phyloP scores from a whole-genome alignment of 2,888 invertebrate genomes.

The Caenorhabditis sp. region DNA sequence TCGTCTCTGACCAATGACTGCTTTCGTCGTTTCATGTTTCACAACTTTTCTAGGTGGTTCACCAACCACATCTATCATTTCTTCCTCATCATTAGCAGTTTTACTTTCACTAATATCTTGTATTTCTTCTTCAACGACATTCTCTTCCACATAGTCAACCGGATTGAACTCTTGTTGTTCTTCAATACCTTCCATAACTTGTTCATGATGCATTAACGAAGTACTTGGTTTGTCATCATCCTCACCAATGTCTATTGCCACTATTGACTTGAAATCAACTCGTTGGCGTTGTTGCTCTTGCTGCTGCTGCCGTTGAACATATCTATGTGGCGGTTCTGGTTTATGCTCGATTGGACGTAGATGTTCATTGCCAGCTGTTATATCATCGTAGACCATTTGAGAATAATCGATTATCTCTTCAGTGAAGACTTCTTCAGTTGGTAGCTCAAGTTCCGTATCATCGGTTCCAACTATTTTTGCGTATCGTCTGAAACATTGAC shows the following conservation, averaged over 20 bases:
- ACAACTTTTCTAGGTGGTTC: neutral
- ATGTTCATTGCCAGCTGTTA: neutral
- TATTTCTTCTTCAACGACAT: conserved; percentile 1
- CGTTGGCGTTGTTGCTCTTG: neutral
- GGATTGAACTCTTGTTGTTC: neutral
- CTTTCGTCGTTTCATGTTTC: conserved; percentile 4
- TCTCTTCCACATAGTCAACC: conserved; percentile 3
- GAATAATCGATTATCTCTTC: neutral
- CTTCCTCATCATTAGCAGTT: neutral
- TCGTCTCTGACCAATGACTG: neutral
- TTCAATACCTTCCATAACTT: conserved; percentile 18
- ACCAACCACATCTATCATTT: neutral
- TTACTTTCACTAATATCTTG: neutral
- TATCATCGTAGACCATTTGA: neutral
- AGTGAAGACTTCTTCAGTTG: neutral
- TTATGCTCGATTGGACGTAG: neutral
- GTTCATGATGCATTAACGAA: conserved; percentile 5
- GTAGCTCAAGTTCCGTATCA: neutral
- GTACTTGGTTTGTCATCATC: neutral
- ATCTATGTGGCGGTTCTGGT: conserved; percentile 2
- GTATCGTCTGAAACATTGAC: neutral
- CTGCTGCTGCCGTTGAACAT: neutral
- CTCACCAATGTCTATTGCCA: neutral
- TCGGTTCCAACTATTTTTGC: neutral
- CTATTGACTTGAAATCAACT: neutral